Conservation (phyloP, 1,140 invertebrate genomes). For the Drosophila nikananu region DNA sequence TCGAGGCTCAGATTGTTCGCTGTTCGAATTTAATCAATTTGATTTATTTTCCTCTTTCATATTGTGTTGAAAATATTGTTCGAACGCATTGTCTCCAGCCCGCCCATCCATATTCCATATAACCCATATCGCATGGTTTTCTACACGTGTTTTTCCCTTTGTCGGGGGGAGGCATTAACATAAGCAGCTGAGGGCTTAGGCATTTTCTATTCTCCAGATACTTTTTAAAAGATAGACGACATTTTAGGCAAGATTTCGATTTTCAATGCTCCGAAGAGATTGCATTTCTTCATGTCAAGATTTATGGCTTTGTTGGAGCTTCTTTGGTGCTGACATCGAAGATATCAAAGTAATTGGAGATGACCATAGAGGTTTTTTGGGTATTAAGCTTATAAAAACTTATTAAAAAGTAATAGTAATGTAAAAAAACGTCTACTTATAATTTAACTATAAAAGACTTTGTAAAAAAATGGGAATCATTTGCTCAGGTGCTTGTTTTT, state of each 20-base stretch:
- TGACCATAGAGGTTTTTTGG: background rate
- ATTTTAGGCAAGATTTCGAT: slow-evolving; percentile 18
- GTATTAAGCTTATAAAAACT: background rate
- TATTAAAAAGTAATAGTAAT: no score
- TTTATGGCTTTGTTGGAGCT: slow-evolving; percentile 40
- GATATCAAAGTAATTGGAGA: slow-evolving; percentile 34
- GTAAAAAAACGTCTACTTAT: no score
- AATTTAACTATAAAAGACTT: background rate
- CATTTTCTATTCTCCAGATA: slow-evolving; percentile 1
- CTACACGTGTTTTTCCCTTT: slow-evolving; percentile 42
- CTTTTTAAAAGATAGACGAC: slow-evolving; percentile 22
- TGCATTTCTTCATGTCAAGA: slow-evolving; percentile 39
- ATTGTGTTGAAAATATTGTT: slow-evolving; percentile 82
- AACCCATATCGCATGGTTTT: slow-evolving; percentile 66
- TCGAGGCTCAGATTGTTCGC: slow-evolving; percentile 41
- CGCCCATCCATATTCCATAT: slow-evolving; percentile 43
- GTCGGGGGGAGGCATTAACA: slow-evolving; percentile 56
- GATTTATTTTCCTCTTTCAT: slow-evolving; percentile 74
- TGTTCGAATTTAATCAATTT: slow-evolving; percentile 83
- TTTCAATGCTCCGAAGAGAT: slow-evolving; percentile 18
- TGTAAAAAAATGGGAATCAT: background rate
- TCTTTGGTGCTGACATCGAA: slow-evolving; percentile 32
- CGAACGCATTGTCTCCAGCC: slow-evolving; percentile 62
- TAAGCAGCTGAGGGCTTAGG: slow-evolving; percentile 67
- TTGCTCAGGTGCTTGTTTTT: background rate